Conservation (phyloP, 1,140 invertebrate species). For the Eulimnadia texana region DNA sequence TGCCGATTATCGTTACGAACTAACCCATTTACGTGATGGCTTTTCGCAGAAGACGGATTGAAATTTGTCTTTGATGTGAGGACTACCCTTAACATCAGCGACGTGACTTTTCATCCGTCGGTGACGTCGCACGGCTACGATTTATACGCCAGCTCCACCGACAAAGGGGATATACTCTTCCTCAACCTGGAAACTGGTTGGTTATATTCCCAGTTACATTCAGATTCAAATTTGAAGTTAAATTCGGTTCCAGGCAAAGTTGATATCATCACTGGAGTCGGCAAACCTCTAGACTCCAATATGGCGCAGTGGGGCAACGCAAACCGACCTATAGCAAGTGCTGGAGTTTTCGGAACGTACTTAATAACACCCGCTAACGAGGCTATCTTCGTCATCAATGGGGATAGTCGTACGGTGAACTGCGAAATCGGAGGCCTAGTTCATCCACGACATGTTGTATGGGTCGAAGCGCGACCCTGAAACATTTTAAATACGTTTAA, state of each 20-base stretch:
- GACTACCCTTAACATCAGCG: slow-evolving; percentile 58
- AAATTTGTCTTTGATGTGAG: slow-evolving; percentile 61
- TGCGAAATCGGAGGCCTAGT: slow-evolving; percentile 56
- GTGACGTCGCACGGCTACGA: slow-evolving; percentile 59
- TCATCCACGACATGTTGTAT: slow-evolving; percentile 47
- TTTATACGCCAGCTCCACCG: slow-evolving; percentile 52
- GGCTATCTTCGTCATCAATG: slow-evolving; percentile 57
- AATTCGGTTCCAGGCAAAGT: slow-evolving; percentile 53
- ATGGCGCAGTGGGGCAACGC: slow-evolving; percentile 49
- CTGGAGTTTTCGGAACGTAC: slow-evolving; percentile 56
- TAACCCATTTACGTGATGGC: neutral
- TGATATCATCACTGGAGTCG: slow-evolving; percentile 60
- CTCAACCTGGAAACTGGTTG: slow-evolving; percentile 54
- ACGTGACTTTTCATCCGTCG: slow-evolving; percentile 61
- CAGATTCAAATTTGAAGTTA: neutral
- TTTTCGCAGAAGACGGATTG: slow-evolving; percentile 39
- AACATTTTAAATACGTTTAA: neutral
- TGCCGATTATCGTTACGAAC: neutral
- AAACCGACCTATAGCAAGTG: slow-evolving; percentile 49
- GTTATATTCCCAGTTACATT: neutral
- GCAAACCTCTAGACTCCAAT: slow-evolving; percentile 40
- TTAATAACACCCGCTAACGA: slow-evolving; percentile 57
- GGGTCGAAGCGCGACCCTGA: slow-evolving; percentile 33
- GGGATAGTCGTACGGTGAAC: slow-evolving; percentile 54
- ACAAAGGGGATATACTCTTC: slow-evolving; percentile 59